Evolutionary conservation across 2,113 vertebrate species (phyloP).

Genomic region (Laticauda colubrina): DNA sequence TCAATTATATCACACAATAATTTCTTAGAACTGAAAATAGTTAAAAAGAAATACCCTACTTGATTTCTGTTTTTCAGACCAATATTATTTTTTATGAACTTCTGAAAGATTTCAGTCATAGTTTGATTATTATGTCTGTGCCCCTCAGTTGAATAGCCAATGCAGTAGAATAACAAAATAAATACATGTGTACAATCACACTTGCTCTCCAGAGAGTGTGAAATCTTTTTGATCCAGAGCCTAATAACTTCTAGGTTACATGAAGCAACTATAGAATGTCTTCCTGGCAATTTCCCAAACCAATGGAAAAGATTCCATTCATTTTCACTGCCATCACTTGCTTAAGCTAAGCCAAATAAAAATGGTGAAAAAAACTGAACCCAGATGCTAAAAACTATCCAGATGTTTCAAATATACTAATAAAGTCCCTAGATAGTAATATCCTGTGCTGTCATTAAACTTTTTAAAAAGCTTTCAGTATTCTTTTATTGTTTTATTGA

Average conservation of each 20-base stretch:
- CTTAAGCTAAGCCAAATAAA: slow-evolving; percentile 50
- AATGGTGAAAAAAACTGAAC: slow-evolving; percentile 17
- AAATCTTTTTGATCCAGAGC: slow-evolving; percentile 52
- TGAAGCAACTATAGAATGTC: slow-evolving; percentile 48
- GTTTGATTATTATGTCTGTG: slow-evolving; percentile 14
- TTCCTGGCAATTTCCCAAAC: slow-evolving; percentile 57
- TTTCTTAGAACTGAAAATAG: slow-evolving; percentile 53
- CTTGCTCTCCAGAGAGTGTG: slow-evolving; percentile 46
- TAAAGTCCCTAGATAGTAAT: slow-evolving; percentile 31
- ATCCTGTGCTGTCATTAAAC: slow-evolving; percentile 28
- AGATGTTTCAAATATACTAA: slow-evolving; percentile 58
- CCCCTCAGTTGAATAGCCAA: slow-evolving; percentile 49
- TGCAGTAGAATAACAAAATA: slow-evolving; percentile 44
- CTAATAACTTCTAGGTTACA: slow-evolving; percentile 56
- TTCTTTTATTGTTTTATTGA: slow-evolving; percentile 23
- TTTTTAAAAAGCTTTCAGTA: neutral
- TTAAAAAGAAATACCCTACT: slow-evolving; percentile 50
- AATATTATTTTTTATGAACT: slow-evolving; percentile 53
- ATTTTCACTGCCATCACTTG: slow-evolving; percentile 49
- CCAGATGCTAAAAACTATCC: slow-evolving; percentile 49
- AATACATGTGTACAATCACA: slow-evolving; percentile 40
- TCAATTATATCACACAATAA: slow-evolving; percentile 36
- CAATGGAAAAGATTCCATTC: slow-evolving; percentile 33
- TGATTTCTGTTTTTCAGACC: slow-evolving; percentile 51
- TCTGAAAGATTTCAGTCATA: slow-evolving; percentile 48